These are phyloP conservation scores for Cathartes aura DNA, from an alignment of 2,113 vertebrate genomes.

Conservation along the genomic window DNA sequence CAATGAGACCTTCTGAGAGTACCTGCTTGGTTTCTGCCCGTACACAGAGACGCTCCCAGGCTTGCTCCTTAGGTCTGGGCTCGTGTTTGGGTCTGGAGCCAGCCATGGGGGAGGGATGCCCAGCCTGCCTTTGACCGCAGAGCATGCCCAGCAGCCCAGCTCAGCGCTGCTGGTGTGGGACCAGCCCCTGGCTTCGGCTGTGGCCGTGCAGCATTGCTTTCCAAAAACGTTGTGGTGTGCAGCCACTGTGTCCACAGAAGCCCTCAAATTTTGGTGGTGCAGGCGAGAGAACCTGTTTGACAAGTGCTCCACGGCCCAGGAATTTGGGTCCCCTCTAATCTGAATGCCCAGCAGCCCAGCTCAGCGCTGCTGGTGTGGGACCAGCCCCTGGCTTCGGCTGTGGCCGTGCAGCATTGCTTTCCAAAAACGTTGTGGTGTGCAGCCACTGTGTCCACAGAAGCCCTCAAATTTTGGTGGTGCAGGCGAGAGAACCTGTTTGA, in stretches of 20 bases:
- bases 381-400: not conserved
- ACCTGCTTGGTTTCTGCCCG: not conserved
- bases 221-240: not conserved
- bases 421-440: not conserved
- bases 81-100: not conserved
- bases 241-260: not conserved
- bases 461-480: not conserved
- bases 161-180: not conserved
- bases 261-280: not conserved
- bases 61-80: not conserved
- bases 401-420: accelerated
- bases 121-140: not conserved
- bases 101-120: not conserved
- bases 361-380: not conserved
- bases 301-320: not conserved
- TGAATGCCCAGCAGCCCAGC: not conserved
- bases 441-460: not conserved
- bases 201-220: accelerated
- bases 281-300: not conserved
- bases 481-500: not conserved
- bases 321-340: not conserved
- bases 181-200: not conserved
- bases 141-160: not conserved
- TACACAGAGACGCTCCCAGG: not conserved
- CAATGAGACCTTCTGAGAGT: not conserved